Evolutionary conservation across 1,140 invertebrate genomes (phyloP).

Genomic region (Drosophila takahashii): DNA sequence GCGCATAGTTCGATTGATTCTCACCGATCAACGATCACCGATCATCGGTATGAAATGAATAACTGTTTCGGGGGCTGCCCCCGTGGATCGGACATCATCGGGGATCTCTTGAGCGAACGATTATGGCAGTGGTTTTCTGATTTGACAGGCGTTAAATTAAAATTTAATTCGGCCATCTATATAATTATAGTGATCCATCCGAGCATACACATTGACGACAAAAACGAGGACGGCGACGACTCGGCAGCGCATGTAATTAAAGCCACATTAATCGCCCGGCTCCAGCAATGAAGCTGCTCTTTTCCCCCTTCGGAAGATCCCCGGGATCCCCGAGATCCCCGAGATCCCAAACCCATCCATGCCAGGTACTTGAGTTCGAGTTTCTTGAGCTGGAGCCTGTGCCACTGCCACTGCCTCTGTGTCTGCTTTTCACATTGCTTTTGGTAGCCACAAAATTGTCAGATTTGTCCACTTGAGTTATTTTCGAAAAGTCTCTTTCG

Average conservation of each 20-base stretch:
- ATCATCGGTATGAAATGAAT: conserved; percentile 47
- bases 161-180: conserved; percentile 83
- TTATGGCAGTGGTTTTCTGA: conserved; percentile 82
- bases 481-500: conserved; percentile 67
- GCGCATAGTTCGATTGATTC: conserved; percentile 71
- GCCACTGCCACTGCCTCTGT: conserved; percentile 26
- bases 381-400: conserved; percentile 22
- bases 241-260: conserved; percentile 80
- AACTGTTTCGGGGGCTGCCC: conserved; percentile 48
- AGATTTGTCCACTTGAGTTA: conserved; percentile 83
- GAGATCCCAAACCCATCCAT: conserved; percentile 5
- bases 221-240: conserved; percentile 57
- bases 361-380: conserved; percentile 57
- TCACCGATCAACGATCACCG: conserved; percentile 33
- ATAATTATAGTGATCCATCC: conserved; percentile 83
- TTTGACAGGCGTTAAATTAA: conserved; percentile 83
- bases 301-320: background rate
- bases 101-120: conserved; percentile 68
- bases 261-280: conserved; percentile 79
- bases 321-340: background rate
- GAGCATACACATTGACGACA: conserved; percentile 80
- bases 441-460: conserved; percentile 83
- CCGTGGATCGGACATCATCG: conserved; percentile 14
- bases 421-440: conserved; percentile 52
- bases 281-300: conserved; percentile 4